phyloP scores from a whole-genome alignment of 2,888 invertebrate species.

The Cinara cedri region DNA sequence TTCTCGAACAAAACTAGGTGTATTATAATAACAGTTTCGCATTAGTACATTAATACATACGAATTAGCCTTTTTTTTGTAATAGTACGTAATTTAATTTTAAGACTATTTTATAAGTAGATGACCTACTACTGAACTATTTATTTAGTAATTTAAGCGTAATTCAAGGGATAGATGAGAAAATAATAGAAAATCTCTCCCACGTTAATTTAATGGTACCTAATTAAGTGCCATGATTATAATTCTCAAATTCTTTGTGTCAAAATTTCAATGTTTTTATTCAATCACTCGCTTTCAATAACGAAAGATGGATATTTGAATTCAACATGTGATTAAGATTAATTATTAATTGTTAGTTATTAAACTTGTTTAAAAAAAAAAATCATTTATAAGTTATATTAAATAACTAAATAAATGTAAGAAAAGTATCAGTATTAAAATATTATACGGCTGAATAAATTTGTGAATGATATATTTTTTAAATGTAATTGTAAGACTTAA shows the following conservation, averaged over 20 bases:
- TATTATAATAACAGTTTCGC: too few species aligned
- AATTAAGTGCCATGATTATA: conserved; percentile 23
- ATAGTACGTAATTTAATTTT: too few species aligned
- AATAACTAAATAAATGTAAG: conserved; percentile 28
- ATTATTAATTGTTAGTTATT: neutral
- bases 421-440: conserved; percentile 50
- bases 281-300: neutral
- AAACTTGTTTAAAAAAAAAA: neutral
- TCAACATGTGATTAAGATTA: neutral
- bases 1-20: too few species aligned
- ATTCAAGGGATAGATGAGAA: neutral
- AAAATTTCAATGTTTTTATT: conserved; percentile 26
- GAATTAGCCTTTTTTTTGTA: too few species aligned
- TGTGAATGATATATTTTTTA: conserved; percentile 54
- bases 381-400: conserved; percentile 19
- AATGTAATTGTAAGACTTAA: conserved; percentile 50
- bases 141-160: conserved; percentile 13
- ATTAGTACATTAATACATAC: too few species aligned
- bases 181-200: neutral
- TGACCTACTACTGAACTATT: too few species aligned
- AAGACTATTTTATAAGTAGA: too few species aligned
- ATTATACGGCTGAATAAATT: conserved; percentile 46
- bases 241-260: conserved; percentile 46
- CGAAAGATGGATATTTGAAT: neutral
- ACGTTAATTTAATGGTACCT: neutral